Evolutionary conservation across 30 jellyfish, hydroid and myxozoan genomes (phyloP).

Genomic region (Sanderia malayensis): DNA sequence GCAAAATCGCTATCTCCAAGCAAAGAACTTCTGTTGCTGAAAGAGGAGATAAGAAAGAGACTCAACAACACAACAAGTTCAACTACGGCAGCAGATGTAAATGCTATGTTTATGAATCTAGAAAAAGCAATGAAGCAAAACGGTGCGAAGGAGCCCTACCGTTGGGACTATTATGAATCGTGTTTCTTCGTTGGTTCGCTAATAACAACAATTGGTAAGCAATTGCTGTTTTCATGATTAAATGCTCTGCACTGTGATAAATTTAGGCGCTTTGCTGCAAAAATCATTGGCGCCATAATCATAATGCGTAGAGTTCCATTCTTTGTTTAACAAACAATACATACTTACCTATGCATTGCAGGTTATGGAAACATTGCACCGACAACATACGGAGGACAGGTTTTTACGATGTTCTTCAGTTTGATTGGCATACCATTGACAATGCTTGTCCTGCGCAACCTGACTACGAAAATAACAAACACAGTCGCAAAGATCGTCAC

Average conservation of each 20-base stretch:
- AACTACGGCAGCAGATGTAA: not conserved
- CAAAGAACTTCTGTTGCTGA: conserved; percentile 9
- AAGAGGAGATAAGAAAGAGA: not conserved
- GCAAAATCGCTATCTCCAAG: conserved; percentile 33
- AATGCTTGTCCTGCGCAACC: conserved; percentile 39
- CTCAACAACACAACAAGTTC: too few relatives aligned
- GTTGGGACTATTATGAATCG: conserved; percentile 60
- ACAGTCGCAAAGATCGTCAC: conserved; percentile 15
- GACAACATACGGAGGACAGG: conserved; percentile 33
- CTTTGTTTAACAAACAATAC: conserved; percentile 1
- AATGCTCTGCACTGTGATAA: too few relatives aligned
- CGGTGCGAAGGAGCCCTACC: conserved; percentile 51
- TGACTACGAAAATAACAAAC: conserved; percentile 40
- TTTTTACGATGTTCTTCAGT: conserved; percentile 22
- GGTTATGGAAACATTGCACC: conserved; percentile 72
- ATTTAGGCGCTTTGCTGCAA: too few relatives aligned
- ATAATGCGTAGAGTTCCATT: too few relatives aligned
- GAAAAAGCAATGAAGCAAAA: conserved; percentile 39
- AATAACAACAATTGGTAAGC: conserved; percentile 40
- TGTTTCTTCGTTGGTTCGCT: conserved; percentile 66
- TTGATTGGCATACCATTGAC: conserved; percentile 56
- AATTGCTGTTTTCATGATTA: too few relatives aligned
- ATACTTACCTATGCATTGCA: not conserved
- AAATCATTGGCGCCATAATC: too few relatives aligned
- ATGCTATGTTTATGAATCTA: conserved; percentile 10